Base-by-base conservation (phyloP, 35 echinoderm and acorn worm species). In the Heliocidaris tuberculata region DNA sequence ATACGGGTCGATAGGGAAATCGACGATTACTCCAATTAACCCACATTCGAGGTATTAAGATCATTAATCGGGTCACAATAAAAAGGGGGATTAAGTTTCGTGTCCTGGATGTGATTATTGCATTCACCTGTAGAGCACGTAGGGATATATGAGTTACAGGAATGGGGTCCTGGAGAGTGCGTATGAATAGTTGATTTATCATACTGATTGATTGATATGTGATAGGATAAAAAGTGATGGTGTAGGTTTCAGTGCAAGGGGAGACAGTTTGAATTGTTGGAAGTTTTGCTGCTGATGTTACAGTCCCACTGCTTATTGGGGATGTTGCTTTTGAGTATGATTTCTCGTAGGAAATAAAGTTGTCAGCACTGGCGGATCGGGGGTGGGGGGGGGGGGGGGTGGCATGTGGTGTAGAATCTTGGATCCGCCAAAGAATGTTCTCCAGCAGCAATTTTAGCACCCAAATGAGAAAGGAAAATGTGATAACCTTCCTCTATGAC, bases 1-100 rank as follows among this genome's bases (percentile, higher is more conserved):
- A 78, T 27, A 27, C 27, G 21, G 65, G 65, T 78, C 19, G 27
- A n/a, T n/a, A 27, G 65, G 65, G 65, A 78, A 7, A 78, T 78
- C 7, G 65, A 78, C 65, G 65, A 78, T 78, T 78, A 19, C 65
- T 78, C 65, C 65, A 78, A 78, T 78, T 78, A 78, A 78, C 65
- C 65, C 27, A 78, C 17, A 78, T 78, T 78, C 65, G 24, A 78
- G 19, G 65, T n/a, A n/a, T 78, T 78, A 78, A 78, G 19, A 78
- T 78, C 65, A 78, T 78, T 78, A 78, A 78, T 78, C 21, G 65
- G 65, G 65, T 78, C 65, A 78, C 15, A 78, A 78, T 78, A 78
- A 78, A 78, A 56, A 12, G 65, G 65, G 65, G 65, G 65, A 78
- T 78, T 27, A 27, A 78, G 19, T 78, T 27, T 4, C 17, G 27